phyloP scores from a whole-genome alignment of 2,888 invertebrate species.

The Epistrophella euchroma region DNA sequence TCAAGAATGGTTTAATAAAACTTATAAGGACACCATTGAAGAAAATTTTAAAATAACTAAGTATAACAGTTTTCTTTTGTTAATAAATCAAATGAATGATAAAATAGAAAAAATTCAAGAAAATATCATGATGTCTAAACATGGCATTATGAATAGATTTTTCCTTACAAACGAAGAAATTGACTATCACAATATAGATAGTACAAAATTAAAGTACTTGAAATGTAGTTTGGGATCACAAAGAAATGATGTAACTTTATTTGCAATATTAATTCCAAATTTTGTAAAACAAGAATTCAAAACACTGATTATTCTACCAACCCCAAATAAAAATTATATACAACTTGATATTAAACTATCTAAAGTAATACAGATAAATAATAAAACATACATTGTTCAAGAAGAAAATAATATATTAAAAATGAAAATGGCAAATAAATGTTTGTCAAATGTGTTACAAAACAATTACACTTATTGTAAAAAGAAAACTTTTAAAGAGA shows the following conservation, averaged over 20 bases:
- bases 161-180: no score
- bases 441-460: neutral
- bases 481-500: neutral
- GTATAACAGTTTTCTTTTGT: neutral
- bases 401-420: neutral
- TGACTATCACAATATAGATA: neutral
- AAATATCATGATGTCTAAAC: neutral
- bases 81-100: neutral
- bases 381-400: neutral
- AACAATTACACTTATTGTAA: neutral
- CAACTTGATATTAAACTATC: neutral
- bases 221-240: conserved; percentile 5
- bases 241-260: neutral
- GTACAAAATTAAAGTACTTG: neutral
- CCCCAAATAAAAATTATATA: conserved; percentile 1
- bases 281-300: neutral
- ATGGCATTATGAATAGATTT: no score
- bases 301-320: neutral
- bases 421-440: neutral
- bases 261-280: neutral
- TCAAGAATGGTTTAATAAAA: neutral
- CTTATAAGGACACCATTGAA: neutral
- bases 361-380: conserved; percentile 1
- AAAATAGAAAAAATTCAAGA: neutral
- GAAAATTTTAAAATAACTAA: neutral